Evolutionary conservation across 1,140 invertebrate genomes (phyloP), one percentile per base, ranked within the genome.

Genomic region (Uloborus diversus): DNA sequence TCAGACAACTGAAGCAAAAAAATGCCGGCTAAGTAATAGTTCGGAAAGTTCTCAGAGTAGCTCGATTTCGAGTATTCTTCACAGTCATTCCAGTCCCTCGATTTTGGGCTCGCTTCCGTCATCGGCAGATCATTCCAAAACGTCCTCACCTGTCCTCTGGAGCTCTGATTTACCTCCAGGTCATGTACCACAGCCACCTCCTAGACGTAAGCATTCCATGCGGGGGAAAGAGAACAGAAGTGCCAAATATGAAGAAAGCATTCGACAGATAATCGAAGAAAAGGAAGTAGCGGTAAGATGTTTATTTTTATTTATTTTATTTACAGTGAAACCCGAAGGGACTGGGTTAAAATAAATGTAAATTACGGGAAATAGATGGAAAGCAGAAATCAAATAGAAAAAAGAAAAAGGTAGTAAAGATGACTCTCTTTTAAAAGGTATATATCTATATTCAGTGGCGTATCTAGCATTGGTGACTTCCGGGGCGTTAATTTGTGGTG

Each of bases 101-200:
- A 51, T 78, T n/a, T 37, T 78, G 14, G 53, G 27, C 17, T 35
- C 65, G 3, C 5, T 5, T n/a, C 42, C 57, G n/a, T 17, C 27
- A 7, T 57, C 4, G 30, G 28, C 20, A 7, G 51, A 56, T 7
- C n/a, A n/a, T n/a, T 11, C 23, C 11, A 7, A 25, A 25, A 23
- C 27, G 25, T 23, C 71, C 20, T 32, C 66, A 42, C 56, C 59
- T 2, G 35, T 64, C 2, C 33, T 64, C 14, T 75, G 62, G 69
- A 75, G 62, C 25, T 59, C 66, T 32, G 79, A 81, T 23, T 20
- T 75, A n/a, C 79, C 79, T 13, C 49, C 78, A 78, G 85, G 83
- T 5, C 69, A 83, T 66, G 82, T 88, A 17, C 90, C 90, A 3
- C 88, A 89, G 11, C 89, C 90, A 3, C 90, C 90, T 27, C 90